Evolutionary conservation across 2,797 vertebrate species (phyloP), one percentile per base, ranked within the genome.

Genomic region (Nothura maculosa): DNA sequence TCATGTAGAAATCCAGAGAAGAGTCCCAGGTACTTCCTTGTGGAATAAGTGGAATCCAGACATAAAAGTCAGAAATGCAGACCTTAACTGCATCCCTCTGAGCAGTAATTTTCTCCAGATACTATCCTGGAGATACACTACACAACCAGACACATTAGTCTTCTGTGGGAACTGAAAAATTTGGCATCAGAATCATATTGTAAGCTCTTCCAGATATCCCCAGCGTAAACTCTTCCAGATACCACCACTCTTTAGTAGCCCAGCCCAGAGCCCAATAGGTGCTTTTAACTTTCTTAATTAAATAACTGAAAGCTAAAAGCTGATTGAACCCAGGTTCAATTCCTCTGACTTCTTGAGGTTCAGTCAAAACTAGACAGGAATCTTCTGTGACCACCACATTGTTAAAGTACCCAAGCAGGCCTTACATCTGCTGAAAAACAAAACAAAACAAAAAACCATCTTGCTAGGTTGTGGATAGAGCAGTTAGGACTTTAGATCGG

Each of bases 211-310:
- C 64, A 81, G 28, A 61, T 22, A 66, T 74, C 84, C 47, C 32
- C n/a, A n/a, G n/a, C n/a, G 48, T 32, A 83, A 17, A 28, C 38
- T 9, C 40, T 77, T 77, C 48, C 64, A 81, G 28, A 61, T 22
- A 66, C 69, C 84, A 42, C 32, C 28, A 70, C 27, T 63, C 0
- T 0, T n/a, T 64, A 64, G 38, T 24, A 38, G 19, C 2, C 0
- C 52, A 28, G 12, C 17, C 27, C 24, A 34, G 5, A 28, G 17
- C 24, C 27, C 20, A 36, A 5, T 1, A 32, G 5, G 14, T 5
- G 6, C 10, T 42, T 48, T 54, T 36, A 32, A 27, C 6, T 76
- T 66, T 20, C 32, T 7, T 42, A 40, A 40, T 40, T 40, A 40
- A 40, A 40, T 40, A 11, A 40, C 17, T 38, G 24, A 8, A 36